Base-by-base conservation (phyloP, 2,888 invertebrate species). In the Acrobasis repandana region DNA sequence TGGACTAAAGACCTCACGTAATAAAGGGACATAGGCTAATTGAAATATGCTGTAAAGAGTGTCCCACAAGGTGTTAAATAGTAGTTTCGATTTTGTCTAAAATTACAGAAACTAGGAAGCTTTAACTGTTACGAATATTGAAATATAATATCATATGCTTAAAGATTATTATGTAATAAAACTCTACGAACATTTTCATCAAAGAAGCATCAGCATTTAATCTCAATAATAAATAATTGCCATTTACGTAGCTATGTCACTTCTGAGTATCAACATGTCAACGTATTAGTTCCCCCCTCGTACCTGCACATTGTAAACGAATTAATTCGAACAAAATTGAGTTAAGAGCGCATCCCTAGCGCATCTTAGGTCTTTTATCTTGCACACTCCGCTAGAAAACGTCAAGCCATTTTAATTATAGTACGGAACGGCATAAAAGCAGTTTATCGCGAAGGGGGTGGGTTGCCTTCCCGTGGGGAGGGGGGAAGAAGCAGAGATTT, bases 401-500 rank as follows among this genome's bases (percentile, higher is more conserved):
- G 84, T 77, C 85, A 78, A 86, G 81, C 86, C 83, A 88, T 89
- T 90, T 90, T 90, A 88, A 89, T 90, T 88, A 90, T 89, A 87
- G 82, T 80, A 83, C 79, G 82, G 85, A 84, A 86, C 85, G 85
- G 82, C 86, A 89, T 90, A 89, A 88, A 88, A 87, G 88, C 90
- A 88, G 90, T 90, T 90, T 90, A 90, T 88, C 86, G 88, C 82
- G 77, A 65, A 63, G 61, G 62, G 66, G 66, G 49, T 62, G 67
- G 60, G 66, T 64, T 65, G 67, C 69, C 71, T 69, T 71, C 68
- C 68, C 66, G 64, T 64, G 65, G 65, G 68, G 74, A 76, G 84
- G 89, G 85, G 84, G 83, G 83, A 91, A 91, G 91, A 90, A 90
- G 90, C 91, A 88, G 82, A 91, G 91, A 91, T 91, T 91, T 91